A percentile compares a stretch with the other conserved stretches of the same genome.
Conservation (phyloP, 37 sponge, comb jelly and placozoan genomes). For the Aphrocallistes beatrix region DNA sequence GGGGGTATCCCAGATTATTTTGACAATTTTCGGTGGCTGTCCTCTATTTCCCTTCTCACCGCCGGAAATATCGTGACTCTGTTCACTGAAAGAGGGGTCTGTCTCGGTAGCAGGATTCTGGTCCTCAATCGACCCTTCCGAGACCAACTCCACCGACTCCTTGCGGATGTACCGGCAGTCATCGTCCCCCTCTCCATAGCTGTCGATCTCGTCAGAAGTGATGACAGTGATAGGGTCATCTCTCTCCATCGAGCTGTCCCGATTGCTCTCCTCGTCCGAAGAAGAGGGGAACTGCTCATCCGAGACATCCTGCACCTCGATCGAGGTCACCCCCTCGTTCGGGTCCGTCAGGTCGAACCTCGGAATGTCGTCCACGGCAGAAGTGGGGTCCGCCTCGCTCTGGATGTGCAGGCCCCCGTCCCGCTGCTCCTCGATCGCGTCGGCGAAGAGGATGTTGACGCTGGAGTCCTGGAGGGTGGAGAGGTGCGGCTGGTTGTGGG, state of each 20-base stretch:
- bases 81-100: not conserved
- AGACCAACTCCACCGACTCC: not conserved
- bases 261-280: not conserved
- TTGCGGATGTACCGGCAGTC: not conserved
- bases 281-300: not conserved
- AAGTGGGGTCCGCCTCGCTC: constrained; percentile 5
- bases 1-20: not conserved
- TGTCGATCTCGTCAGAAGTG: not conserved
- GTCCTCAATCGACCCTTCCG: not conserved
- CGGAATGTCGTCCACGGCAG: not conserved
- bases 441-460: not conserved
- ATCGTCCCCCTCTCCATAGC: not conserved
- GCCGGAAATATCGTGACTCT: not conserved
- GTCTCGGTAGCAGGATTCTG: not conserved
- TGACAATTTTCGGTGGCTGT: not conserved
- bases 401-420: not conserved
- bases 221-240: not conserved
- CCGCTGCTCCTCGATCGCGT: not conserved
- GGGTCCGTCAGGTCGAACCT: not conserved
- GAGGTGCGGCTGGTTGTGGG: not conserved
- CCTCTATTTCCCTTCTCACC: not conserved
- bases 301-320: not conserved
- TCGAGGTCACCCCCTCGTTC: not conserved
- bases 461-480: not conserved
- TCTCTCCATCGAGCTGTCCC: not conserved